Evolutionary conservation across 2,888 invertebrate genomes (phyloP).

Genomic region (Cephus spinipes): DNA sequence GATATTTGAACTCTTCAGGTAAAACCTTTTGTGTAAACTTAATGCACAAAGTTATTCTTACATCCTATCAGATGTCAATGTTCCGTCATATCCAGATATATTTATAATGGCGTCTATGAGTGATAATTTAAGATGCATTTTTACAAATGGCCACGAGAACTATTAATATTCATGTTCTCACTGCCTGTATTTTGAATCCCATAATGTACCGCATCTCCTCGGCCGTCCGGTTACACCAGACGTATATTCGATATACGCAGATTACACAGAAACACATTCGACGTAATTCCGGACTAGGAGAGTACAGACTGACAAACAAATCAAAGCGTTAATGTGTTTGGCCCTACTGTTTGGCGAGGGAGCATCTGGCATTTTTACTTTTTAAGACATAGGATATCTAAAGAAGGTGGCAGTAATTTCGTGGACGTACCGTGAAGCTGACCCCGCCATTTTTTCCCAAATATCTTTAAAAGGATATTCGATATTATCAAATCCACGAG

Average conservation of each 20-base stretch:
- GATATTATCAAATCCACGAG: too few species aligned
- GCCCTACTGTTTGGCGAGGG: conserved; percentile 37
- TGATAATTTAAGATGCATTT: conserved; percentile 36
- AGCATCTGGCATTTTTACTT: conserved; percentile 38
- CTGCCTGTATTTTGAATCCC: conserved; percentile 23
- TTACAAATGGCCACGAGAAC: conserved; percentile 2
- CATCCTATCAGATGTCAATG: too few species aligned
- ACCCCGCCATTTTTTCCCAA: too few species aligned
- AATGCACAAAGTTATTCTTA: too few species aligned
- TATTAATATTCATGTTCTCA: too few species aligned
- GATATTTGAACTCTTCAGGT: too few species aligned
- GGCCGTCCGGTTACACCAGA: conserved; percentile 26
- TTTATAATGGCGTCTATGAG: neutral
- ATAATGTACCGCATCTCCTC: conserved; percentile 33
- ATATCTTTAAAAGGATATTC: too few species aligned
- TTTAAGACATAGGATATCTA: conserved; percentile 39
- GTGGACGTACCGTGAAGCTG: neutral
- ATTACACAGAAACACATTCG: conserved; percentile 3
- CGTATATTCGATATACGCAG: too few species aligned
- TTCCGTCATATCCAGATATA: too few species aligned
- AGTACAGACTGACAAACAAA: conserved; percentile 65
- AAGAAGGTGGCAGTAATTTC: neutral
- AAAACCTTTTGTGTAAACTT: too few species aligned
- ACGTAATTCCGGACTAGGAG: conserved; percentile 53
- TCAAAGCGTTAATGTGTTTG: conserved; percentile 57